A percentile compares a stretch with the other conserved stretches of the same genome.
Evolutionary conservation across 2,888 invertebrate species (phyloP).

Genomic region (Malthinus seriepunctatus): DNA sequence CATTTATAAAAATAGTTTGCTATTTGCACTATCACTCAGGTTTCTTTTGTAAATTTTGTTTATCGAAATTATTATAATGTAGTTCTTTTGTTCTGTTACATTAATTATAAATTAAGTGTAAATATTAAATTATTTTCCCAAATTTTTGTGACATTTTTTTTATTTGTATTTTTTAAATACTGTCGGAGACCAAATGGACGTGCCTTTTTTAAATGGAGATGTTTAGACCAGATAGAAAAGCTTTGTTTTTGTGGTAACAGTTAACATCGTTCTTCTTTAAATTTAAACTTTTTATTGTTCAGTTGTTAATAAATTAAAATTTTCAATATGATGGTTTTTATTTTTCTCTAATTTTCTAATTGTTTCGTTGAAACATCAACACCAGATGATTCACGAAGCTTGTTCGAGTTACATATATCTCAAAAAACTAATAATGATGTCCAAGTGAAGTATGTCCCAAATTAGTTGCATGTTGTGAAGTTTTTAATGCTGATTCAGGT

Average conservation of each 20-base stretch:
- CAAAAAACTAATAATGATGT: too few species aligned
- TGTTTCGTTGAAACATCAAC: too few species aligned
- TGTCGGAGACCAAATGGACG: slow-evolving; percentile 27
- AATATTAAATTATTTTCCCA: slow-evolving; percentile 22
- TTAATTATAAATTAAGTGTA: background rate
- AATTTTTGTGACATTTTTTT: background rate
- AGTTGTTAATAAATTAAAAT: background rate
- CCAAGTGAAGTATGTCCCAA: too few species aligned
- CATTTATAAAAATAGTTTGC: slow-evolving; percentile 12
- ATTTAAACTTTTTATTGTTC: slow-evolving; percentile 5
- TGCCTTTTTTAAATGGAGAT: slow-evolving; percentile 24
- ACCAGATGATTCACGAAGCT: too few species aligned
- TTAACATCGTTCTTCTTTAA: background rate
- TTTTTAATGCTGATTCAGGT: too few species aligned
- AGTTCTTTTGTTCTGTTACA: slow-evolving; percentile 4
- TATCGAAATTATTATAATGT: too few species aligned
- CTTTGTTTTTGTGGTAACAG: slow-evolving; percentile 3
- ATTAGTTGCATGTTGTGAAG: too few species aligned
- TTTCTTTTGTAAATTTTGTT: slow-evolving; percentile 7
- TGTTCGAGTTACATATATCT: too few species aligned
- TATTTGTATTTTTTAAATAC: slow-evolving; percentile 10
- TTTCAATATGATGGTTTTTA: background rate
- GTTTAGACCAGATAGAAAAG: slow-evolving; percentile 11
- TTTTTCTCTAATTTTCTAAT: background rate
- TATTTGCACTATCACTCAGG: slow-evolving; percentile 6